Base-by-base conservation (phyloP, 2,888 invertebrate genomes). In the Tolmerus cingulatus region DNA sequence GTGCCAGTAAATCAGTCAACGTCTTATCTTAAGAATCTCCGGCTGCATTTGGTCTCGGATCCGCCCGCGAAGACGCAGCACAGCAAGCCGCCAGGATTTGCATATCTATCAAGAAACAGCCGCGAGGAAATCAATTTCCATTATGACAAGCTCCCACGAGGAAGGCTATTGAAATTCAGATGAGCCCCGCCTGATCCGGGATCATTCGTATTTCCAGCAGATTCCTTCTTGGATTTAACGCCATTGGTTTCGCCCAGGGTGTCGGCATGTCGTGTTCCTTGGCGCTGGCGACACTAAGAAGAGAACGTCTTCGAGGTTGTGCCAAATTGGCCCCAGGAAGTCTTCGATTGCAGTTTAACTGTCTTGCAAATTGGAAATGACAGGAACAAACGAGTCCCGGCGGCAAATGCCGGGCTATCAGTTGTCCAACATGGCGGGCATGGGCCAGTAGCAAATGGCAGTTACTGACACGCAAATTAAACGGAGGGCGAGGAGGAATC, bases 1-100 rank as follows among this genome's bases (percentile, higher is more conserved):
- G n/a, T 55, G 57, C n/a, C 57, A 34, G 55, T 82, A 82, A 82
- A 82, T 82, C 82, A 82, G 34, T 82, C 82, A 82, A n/a, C n/a
- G 43, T 82, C 82, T 82, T 82, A 82, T 82, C 82, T 51, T 5
- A 12, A 46, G 55, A 12, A 57, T 57, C 57, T 34, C 76, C 8
- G 37, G 34, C 76, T 76, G 76, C 16, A 57, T 8, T 23, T 4
- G 23, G 23, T 57, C 19, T 57, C 9, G 0, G 19, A 23, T 57
- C n/a, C 9, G 19, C 23, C 14, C 30, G 74, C 76, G 3, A 37
- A 34, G 34, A 34, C 34, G 34, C 34, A 34, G 4, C 34, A 7
- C 5, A 34, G 7, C 34, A 34, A 77, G 19, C 14, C 37, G 23
- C 14, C 23, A 14, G 46, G 34, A 82, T 82, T 82, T 57, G 55